These are phyloP conservation scores for Myrmecobius fasciatus DNA, from an alignment of 2,113 vertebrate species.

Conservation along the genomic window DNA sequence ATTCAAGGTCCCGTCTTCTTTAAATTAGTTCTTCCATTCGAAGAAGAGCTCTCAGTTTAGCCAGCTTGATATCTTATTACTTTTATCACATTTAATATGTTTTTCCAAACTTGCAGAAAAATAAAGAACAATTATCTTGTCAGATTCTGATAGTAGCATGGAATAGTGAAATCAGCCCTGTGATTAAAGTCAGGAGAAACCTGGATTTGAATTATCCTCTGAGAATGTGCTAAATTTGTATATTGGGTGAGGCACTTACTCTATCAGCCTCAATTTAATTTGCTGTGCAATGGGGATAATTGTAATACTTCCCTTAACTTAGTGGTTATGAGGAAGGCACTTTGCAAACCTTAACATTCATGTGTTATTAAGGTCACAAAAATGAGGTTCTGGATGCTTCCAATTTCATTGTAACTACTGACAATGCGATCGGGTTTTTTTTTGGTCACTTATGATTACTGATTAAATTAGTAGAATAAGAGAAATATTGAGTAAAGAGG, in stretches of 20 bases:
- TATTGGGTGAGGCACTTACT: neutral
- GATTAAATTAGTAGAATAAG: neutral
- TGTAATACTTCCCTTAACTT: neutral
- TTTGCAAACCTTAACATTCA: neutral
- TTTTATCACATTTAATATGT: constrained; percentile 2
- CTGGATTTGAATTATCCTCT: neutral
- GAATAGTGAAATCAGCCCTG: neutral
- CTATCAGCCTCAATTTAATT: neutral
- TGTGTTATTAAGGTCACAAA: neutral
- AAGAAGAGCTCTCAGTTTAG: constrained; percentile 21
- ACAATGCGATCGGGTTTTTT: neutral
- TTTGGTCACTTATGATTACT: neutral
- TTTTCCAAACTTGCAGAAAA: neutral
- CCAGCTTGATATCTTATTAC: constrained; percentile 24
- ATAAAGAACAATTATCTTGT: neutral
- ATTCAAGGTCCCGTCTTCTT: neutral
- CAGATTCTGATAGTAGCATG: neutral
- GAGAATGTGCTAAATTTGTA: neutral
- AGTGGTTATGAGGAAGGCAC: neutral
- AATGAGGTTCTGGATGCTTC: neutral
- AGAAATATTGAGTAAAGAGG: neutral
- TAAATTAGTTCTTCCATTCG: constrained; percentile 16
- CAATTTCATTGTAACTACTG: neutral
- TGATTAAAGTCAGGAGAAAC: neutral
- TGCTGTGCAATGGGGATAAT: neutral